Conservation (phyloP, 2,888 invertebrate genomes). For the Dione vanillae region DNA sequence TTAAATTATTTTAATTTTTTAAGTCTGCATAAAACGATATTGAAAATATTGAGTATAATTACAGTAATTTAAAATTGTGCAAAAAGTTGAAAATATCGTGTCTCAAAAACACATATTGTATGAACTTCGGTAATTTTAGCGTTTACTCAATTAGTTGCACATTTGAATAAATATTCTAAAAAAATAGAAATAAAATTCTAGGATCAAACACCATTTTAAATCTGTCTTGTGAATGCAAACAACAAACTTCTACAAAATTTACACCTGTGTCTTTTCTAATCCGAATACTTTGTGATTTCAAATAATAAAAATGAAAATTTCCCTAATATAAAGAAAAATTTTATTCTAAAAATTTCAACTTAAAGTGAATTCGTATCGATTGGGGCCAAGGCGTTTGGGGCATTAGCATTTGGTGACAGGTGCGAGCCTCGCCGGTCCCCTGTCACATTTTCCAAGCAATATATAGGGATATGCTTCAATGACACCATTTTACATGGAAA, state of each 20-base stretch:
- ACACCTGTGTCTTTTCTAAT: constrained; percentile 2
- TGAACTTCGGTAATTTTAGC: no score
- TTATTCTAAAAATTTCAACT: constrained; percentile 16
- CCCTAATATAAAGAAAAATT: constrained; percentile 5
- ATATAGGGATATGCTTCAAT: constrained; percentile 15
- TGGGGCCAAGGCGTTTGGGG: constrained; percentile 34
- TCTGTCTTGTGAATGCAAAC: not conserved
- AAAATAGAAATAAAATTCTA: not conserved
- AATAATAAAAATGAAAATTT: constrained; percentile 22
- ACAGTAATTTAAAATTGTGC: no score
- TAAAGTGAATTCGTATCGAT: constrained; percentile 35
- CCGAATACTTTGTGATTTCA: constrained; percentile 5
- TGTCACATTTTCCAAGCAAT: constrained; percentile 35
- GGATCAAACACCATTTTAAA: not conserved
- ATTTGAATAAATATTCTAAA: not conserved
- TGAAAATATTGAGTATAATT: no score
- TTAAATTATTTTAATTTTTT: no score
- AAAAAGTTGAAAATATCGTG: no score
- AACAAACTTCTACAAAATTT: not conserved
- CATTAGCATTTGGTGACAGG: constrained; percentile 78
- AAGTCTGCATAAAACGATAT: no score
- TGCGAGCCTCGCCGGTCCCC: constrained; percentile 55
- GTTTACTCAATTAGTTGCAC: no score
- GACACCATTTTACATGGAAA: constrained; percentile 26
- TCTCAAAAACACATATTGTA: no score